Base-by-base conservation (phyloP, 2,113 vertebrate species). In the Pollimyrus isidori region DNA sequence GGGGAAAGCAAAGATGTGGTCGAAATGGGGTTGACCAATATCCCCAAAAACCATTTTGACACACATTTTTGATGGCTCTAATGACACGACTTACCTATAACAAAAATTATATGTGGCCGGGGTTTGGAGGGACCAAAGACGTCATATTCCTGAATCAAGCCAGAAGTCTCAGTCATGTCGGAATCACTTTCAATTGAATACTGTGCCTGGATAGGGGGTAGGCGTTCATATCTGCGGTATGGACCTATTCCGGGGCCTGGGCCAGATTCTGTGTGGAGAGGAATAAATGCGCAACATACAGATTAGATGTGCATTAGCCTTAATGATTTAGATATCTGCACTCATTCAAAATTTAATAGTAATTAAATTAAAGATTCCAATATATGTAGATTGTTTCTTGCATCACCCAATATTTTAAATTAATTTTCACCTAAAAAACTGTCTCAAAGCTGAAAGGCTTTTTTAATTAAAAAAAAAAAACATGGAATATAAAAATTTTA, bases 161-260 rank as follows among this genome's bases (percentile, higher is more conserved):
- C 95, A 1, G 93, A 92, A 42, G 93, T 93, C 88, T 95, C 95
- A 0, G 94, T 95, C 94, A 95, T 94, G 56, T 94, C 95, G 0
- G 94, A 94, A 90, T 95, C 95, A n/a, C 95, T 95, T 88, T 95
- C 95, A 23, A 95, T 95, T 80, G 95, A 95, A 88, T 94, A 95
- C 90, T 95, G 95, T 45, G 92, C 94, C 89, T 95, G 92, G 87
- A 95, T 93, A 2, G 93, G 93, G 5, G 94, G 93, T 30, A 95
- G 90, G 0, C 93, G 92, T 7, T 93, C 93, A 86, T 92, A 93
- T 48, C 90, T 91, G 7, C 90, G 50, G 73, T 92, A 92, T 7
- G 91, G 91, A 2, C 88, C 90, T 0, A 89, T 26, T 1, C 62
- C 90, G 17, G 91, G 50, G 0, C 92, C 93, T 90, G 91, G 83